phyloP scores from a whole-genome alignment of 1,140 invertebrate genomes.

The Apolygus lucorum region DNA sequence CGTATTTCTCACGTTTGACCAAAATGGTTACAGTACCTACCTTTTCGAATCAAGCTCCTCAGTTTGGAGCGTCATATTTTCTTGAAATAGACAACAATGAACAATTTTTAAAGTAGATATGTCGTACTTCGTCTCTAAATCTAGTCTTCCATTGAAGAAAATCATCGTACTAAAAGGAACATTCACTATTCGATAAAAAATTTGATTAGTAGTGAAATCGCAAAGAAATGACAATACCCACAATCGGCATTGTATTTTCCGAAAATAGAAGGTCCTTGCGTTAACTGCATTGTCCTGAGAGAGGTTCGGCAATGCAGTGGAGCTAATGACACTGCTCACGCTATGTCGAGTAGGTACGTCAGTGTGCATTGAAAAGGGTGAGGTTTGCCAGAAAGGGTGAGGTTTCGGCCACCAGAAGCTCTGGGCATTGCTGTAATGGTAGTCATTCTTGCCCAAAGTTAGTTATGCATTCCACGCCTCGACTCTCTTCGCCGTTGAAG shows the following conservation, averaged over 20 bases:
- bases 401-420: neutral
- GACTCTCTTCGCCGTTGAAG: neutral
- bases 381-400: neutral
- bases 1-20: no score
- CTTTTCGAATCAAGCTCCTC: no score
- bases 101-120: no score
- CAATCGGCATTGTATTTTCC: neutral
- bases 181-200: no score
- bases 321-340: neutral
- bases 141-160: no score
- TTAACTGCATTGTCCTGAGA: conserved; percentile 3
- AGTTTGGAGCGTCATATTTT: no score
- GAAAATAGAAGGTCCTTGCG: neutral
- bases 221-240: conserved; percentile 3
- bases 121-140: no score
- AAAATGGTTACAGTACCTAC: no score
- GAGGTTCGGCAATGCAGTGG: conserved; percentile 13
- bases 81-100: no score
- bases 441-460: conserved; percentile 7
- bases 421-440: conserved; percentile 8
- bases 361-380: no score
- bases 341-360: neutral
- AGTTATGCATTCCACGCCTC: conserved; percentile 16
- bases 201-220: no score
- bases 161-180: no score